Base-by-base conservation (phyloP, 2,888 invertebrate species). In the Tubiluchus corallicola region DNA sequence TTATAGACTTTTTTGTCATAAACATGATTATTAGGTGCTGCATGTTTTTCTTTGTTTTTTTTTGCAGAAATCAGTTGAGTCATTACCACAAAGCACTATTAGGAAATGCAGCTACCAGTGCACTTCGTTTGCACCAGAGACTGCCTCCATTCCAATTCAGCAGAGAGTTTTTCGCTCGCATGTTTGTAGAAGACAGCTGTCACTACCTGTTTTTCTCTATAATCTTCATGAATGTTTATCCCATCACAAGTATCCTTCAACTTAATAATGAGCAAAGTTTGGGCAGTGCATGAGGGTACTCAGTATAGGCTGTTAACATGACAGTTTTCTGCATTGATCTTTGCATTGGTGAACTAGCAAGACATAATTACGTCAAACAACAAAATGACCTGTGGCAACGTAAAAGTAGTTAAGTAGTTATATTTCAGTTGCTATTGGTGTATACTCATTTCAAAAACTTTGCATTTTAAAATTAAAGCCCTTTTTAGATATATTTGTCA, bases 201-300 rank as follows among this genome's bases (percentile, higher is more conserved):
- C 98, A 98, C 64, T 98, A 98, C 61, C 71, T 98, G 51, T 78
- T 96, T 68, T 98, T 82, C 67, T 85, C 90, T 40, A 68, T 92
- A 54, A 84, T 96, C 59, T 98, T 98, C 66, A 73, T 94, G 57
- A 87, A 82, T 64, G 80, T 81, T 21, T 71, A 79, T 46, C 90
- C 96, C 19, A 77, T 87, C 43, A 76, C 88, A 52, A 71, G 85
- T 87, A 82, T 60, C 59, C 61, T 63, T 60, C 51, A n/a, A 37
- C 20, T 15, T 48, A 17, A 3, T 18, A 16, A 17, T 29, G n/a
- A 5, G 5, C 17, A 16, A 47, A 46, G 46, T 46, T 17, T 3
- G 16, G 13, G 3, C 19, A 44, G 40, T 42, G n/a, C 3, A 17
- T 41, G 3, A 3, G 17, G 3, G 13, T 4, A 9, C 16, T 9